Evolutionary conservation across 2,797 vertebrate genomes (phyloP), one percentile per base, ranked within the genome.

Genomic region (Heteromormyrus szaboi): DNA sequence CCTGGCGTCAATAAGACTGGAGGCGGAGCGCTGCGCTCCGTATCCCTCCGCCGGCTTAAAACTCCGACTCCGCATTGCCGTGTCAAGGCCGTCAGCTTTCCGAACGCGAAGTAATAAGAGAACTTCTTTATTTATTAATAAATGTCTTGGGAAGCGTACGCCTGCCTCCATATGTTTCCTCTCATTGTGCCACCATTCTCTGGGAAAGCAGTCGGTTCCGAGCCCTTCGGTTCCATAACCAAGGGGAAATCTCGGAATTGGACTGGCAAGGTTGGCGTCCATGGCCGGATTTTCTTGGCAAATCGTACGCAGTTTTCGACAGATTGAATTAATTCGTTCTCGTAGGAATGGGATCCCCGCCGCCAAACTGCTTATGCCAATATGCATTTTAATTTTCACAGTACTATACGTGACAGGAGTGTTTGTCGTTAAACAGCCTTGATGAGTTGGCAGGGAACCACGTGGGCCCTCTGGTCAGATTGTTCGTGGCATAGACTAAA

Each of bases 11-110:
- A 94, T 93, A 93, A 93, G 93, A 86, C 93, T 94, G 91, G 92
- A 91, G 91, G 94, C 93, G 94, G 91, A 94, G 90, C 88, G 90
- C 92, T 68, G 44, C 86, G 93, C 90, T 44, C 88, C 88, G 68
- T 93, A 96, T 97, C 94, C 88, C 93, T 97, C 95, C 96, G 96
- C 95, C 6, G n/a, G 14, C 87, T 83, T 22, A 46, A 88, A 87
- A 50, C 48, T 79, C 25, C 2, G 22, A 14, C 7, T 81, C 68
- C 33, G 87, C 54, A 19, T 2, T 89, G 50, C 68, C 8, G 46
- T 29, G 4, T 19, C 5, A 53, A 51, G 76, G 89, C 33, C 46
- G 86, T 50, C 86, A 54, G 51, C 25, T 79, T 19, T 29, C 33
- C 33, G 25, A 46, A 53, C 14, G 72, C 86, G 11, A 29, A 87